Percentiles rank a stretch among this genome's conserved stretches.
Conservation (phyloP, 30 jellyfish, hydroid and myxozoan genomes). For the Clytia hemisphaerica region DNA sequence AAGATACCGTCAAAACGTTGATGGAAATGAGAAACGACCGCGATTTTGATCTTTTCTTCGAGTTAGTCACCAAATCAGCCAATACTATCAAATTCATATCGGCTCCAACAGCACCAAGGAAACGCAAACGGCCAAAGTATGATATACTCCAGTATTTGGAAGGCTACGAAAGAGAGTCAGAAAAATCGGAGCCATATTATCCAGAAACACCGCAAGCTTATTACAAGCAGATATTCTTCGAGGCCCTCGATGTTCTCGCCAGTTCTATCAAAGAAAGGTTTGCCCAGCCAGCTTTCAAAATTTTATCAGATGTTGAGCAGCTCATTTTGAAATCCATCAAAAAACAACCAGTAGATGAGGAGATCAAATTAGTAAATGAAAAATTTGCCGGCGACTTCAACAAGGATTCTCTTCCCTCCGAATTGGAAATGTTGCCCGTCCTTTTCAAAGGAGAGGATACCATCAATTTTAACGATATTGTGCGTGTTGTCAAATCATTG, state of each 20-base stretch:
- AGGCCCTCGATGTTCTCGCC: background rate
- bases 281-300: constrained; percentile 14
- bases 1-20: too few relatives aligned
- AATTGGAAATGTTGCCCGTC: background rate
- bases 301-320: constrained; percentile 18
- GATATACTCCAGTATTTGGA: background rate
- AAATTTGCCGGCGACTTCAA: constrained; percentile 8
- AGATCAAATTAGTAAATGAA: background rate
- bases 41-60: too few relatives aligned
- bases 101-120: background rate
- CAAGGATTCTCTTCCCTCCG: constrained; percentile 1
- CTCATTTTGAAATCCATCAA: constrained; percentile 4
- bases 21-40: too few relatives aligned
- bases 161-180: constrained; percentile 17
- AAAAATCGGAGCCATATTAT: background rate
- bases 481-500: background rate
- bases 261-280: constrained; percentile 6
- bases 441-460: constrained; percentile 23
- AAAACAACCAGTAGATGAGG: background rate
- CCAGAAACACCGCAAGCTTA: constrained; percentile 7
- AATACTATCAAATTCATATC: background rate
- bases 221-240: constrained; percentile 6
- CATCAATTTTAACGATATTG: constrained; percentile 32
- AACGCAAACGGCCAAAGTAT: background rate
- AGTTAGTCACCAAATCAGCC: too few relatives aligned